Evolutionary conservation across 2,113 vertebrate genomes (phyloP).

Genomic region (Oncorhynchus clarkii): DNA sequence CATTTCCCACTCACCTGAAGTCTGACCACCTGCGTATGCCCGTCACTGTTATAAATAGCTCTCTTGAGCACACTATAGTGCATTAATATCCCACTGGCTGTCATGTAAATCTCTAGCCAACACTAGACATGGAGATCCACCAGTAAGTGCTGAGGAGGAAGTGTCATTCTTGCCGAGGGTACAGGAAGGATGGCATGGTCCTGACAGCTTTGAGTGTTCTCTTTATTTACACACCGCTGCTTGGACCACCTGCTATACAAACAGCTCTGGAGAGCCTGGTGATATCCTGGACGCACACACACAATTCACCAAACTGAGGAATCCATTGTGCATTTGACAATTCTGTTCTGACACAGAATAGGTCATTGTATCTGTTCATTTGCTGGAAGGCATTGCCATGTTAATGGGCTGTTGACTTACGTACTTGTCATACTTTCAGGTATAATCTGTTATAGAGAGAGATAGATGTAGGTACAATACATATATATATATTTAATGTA

Average conservation of each 20-base stretch:
- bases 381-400: not conserved
- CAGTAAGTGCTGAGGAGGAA: conserved; percentile 17
- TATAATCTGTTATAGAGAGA: conserved; percentile 1
- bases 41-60: conserved; percentile 25
- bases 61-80: conserved; percentile 28
- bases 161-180: conserved; percentile 29
- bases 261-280: not conserved
- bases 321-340: not conserved
- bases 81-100: conserved; percentile 51
- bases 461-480: too few relatives aligned
- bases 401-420: not conserved
- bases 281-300: not conserved
- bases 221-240: conserved; percentile 34
- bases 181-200: conserved; percentile 5
- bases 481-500: too few relatives aligned
- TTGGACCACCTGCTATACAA: conserved; percentile 32
- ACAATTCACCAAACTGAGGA: not conserved
- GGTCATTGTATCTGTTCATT: not conserved
- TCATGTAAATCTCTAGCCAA: conserved; percentile 50
- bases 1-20: not conserved
- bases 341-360: not conserved
- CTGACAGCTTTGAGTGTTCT: conserved; percentile 45
- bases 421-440: not conserved
- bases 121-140: conserved; percentile 28
- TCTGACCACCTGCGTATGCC: conserved; percentile 12